Percentiles rank a stretch among this genome's conserved stretches.
Evolutionary conservation across 2,113 vertebrate species (phyloP).

Genomic region (Notarius lentiginosus): DNA sequence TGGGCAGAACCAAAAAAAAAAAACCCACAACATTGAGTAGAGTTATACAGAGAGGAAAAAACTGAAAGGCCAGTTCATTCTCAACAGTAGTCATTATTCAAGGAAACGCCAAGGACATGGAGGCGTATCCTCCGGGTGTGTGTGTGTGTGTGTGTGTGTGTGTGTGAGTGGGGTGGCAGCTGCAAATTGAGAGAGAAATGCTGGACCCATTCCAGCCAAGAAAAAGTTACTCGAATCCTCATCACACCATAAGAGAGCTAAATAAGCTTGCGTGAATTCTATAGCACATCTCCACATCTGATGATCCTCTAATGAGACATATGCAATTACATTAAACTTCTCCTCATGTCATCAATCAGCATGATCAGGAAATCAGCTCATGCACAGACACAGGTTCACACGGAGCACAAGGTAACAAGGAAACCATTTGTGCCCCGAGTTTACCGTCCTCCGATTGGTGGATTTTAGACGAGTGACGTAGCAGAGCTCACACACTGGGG

Average conservation of each 20-base stretch:
- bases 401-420: not conserved
- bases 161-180: not conserved
- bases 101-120: not conserved
- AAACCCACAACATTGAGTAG: too few relatives aligned
- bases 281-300: not conserved
- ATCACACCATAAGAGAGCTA: not conserved
- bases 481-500: too few relatives aligned
- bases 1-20: not conserved
- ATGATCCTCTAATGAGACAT: not conserved
- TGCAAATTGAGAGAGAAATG: not conserved
- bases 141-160: not conserved
- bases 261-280: not conserved
- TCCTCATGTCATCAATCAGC: not conserved
- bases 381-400: not conserved
- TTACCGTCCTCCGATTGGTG: too few relatives aligned
- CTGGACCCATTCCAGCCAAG: not conserved
- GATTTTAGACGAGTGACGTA: too few relatives aligned
- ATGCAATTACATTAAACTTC: not conserved
- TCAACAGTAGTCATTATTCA: conserved; percentile 5
- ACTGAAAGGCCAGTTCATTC: not conserved
- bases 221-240: not conserved
- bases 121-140: not conserved
- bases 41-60: not conserved
- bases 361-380: not conserved
- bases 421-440: not conserved